Percentiles rank a stretch among this genome's conserved stretches.
Evolutionary conservation across 2,888 invertebrate species (phyloP).

Genomic region (Lithosia quadra): DNA sequence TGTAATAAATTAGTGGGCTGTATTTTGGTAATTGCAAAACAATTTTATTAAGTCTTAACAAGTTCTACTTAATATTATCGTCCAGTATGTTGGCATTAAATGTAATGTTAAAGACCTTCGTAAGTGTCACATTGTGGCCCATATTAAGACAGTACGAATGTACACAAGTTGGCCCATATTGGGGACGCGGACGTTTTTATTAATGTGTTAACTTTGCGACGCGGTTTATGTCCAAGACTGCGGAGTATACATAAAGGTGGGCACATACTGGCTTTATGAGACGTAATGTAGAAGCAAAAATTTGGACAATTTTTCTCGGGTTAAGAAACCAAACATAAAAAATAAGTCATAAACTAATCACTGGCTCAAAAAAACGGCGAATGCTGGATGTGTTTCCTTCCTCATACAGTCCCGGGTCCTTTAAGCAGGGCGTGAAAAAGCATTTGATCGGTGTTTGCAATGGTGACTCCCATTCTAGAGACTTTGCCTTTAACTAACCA

Average conservation of each 20-base stretch:
- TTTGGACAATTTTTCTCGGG: no score
- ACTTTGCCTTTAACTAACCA: no score
- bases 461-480: no score
- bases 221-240: not conserved
- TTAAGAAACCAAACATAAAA: no score
- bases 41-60: not conserved
- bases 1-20: no score
- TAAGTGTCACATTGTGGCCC: not conserved
- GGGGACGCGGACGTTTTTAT: not conserved
- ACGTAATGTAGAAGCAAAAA: not conserved
- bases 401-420: no score
- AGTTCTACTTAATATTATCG: not conserved
- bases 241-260: not conserved
- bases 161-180: not conserved
- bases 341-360: no score
- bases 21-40: not conserved
- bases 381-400: no score
- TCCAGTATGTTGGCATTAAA: constrained; percentile 4
- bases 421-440: no score
- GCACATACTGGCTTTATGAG: not conserved
- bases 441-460: no score
- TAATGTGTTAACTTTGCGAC: not conserved
- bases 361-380: no score
- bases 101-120: not conserved
- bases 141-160: not conserved